Evolutionary conservation across 2,888 invertebrate species (phyloP).

Genomic region (Vesta saturnalis): DNA sequence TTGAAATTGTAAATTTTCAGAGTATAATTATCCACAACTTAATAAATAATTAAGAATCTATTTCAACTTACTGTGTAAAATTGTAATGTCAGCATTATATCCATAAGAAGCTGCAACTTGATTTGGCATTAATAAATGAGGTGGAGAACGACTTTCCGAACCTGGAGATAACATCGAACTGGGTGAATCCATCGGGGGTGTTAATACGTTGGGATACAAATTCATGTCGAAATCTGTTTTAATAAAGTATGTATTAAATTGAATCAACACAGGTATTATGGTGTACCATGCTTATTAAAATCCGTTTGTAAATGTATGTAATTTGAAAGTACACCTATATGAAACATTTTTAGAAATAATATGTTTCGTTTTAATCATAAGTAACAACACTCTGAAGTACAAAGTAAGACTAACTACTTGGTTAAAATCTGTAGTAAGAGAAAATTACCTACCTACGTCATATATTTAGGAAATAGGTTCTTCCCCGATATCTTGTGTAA

Average conservation of each 20-base stretch:
- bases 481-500: too few species aligned
- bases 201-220: constrained; percentile 51
- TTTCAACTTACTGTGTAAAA: background rate
- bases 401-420: too few species aligned
- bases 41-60: background rate
- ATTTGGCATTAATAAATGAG: constrained; percentile 13
- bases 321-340: background rate
- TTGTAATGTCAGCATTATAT: background rate
- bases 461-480: too few species aligned
- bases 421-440: too few species aligned
- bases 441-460: too few species aligned
- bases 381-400: too few species aligned
- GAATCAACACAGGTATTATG: too few species aligned
- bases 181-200: constrained; percentile 57
- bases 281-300: background rate
- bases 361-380: too few species aligned
- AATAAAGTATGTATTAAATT: too few species aligned
- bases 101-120: background rate
- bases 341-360: background rate
- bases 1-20: too few species aligned
- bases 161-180: constrained; percentile 33
- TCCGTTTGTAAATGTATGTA: background rate
- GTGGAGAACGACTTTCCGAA: constrained; percentile 23
- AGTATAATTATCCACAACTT: background rate
- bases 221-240: constrained; percentile 38